A percentile compares a stretch with the other conserved stretches of the same genome.
phyloP scores from a whole-genome alignment of 2,888 invertebrate genomes.

The Teleogryllus oceanicus region DNA sequence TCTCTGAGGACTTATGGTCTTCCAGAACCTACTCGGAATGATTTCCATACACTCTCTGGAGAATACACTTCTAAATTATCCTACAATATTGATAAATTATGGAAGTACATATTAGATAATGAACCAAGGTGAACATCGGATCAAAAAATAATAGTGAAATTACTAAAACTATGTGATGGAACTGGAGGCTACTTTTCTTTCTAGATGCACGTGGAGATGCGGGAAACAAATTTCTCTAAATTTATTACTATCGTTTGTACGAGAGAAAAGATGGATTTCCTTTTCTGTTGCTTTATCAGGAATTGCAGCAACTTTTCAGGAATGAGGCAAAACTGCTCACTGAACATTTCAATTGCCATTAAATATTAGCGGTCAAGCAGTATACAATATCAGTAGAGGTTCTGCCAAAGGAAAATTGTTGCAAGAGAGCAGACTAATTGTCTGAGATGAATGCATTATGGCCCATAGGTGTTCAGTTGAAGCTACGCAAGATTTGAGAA shows the following conservation, averaged over 20 bases:
- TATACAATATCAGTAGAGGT: constrained; percentile 31
- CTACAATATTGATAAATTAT: neutral
- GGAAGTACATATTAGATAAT: neutral
- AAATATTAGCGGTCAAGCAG: constrained; percentile 28
- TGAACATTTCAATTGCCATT: constrained; percentile 38
- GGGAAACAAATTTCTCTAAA: constrained; percentile 40
- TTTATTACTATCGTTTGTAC: constrained; percentile 37
- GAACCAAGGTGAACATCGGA: constrained; percentile 3
- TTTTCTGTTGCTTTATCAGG: constrained; percentile 42
- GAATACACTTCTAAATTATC: neutral
- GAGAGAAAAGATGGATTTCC: constrained; percentile 35
- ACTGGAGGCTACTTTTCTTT: constrained; percentile 33
- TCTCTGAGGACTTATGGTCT: neutral
- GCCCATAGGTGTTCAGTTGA: constrained; percentile 36
- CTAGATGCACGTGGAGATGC: constrained; percentile 43
- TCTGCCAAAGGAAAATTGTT: constrained; percentile 31
- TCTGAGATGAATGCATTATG: constrained; percentile 41
- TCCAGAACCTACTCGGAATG: neutral
- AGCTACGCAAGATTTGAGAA: constrained; percentile 23
- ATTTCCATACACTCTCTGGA: neutral
- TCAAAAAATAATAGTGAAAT: constrained; percentile 7
- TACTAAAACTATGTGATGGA: neutral
- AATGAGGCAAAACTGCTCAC: constrained; percentile 40
- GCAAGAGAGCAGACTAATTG: constrained; percentile 34
- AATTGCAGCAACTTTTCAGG: constrained; percentile 43